Evolutionary conservation across 2,797 vertebrate genomes (phyloP).

Genomic region (Lepilemur ruficaudatus): DNA sequence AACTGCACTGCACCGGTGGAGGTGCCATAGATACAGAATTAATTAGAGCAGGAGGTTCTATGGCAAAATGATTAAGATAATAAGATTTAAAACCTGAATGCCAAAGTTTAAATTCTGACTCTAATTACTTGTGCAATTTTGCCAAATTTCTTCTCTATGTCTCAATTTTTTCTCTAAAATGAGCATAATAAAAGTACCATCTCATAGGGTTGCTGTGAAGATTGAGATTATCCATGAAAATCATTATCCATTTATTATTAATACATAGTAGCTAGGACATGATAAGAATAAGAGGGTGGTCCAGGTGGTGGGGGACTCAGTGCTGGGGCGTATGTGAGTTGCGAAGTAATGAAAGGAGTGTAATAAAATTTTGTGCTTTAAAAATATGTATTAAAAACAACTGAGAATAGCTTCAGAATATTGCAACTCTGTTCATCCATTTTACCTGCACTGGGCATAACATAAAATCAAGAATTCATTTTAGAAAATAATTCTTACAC

Average conservation of each 20-base stretch:
- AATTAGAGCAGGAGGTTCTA: not conserved
- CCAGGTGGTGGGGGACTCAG: not conserved
- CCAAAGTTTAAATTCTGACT: not conserved
- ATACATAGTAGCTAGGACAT: not conserved
- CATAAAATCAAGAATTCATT: not conserved
- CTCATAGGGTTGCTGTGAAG: not conserved
- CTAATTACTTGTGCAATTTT: not conserved
- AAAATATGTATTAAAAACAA: not conserved
- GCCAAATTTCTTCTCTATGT: not conserved
- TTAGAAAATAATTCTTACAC: not conserved
- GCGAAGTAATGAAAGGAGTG: not conserved
- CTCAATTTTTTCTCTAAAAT: not conserved
- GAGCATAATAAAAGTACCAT: not conserved
- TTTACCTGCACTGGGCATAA: not conserved
- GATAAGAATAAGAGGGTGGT: not conserved
- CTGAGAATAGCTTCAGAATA: not conserved
- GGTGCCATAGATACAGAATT: not conserved
- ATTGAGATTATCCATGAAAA: not conserved
- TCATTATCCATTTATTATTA: not conserved
- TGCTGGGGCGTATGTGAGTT: not conserved
- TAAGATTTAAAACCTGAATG: not conserved
- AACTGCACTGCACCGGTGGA: not conserved
- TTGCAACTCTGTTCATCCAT: not conserved
- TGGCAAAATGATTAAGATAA: not conserved
- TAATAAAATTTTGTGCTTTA: not conserved